Conservation (phyloP, 2,113 vertebrate genomes). For the Epinephelus moara region DNA sequence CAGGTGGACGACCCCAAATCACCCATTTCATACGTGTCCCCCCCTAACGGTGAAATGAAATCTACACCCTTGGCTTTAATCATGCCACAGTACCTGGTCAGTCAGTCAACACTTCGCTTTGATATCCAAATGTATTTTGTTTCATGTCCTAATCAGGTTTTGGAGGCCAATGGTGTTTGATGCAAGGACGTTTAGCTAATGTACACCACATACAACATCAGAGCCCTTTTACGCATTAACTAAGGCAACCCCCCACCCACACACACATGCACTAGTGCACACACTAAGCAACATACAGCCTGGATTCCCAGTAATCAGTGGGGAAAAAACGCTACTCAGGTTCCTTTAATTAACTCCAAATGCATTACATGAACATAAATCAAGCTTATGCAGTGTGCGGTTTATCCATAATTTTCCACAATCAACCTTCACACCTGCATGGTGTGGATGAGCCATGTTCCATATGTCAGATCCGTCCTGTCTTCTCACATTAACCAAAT, state of each 20-base stretch:
- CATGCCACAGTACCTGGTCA: slow-evolving; percentile 9
- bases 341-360: slow-evolving; percentile 16
- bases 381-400: background rate
- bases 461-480: background rate
- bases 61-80: no score
- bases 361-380: slow-evolving; percentile 9
- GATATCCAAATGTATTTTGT: slow-evolving; percentile 15
- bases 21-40: no score
- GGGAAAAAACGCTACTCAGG: background rate
- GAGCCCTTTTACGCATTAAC: background rate
- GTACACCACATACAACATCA: background rate
- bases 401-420: background rate
- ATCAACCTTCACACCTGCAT: background rate
- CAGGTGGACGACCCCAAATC: no score
- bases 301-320: slow-evolving; percentile 14
- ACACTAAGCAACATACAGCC: slow-evolving; percentile 1
- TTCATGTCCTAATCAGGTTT: slow-evolving; percentile 9
- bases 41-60: no score
- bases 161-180: background rate
- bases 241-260: slow-evolving; percentile 14
- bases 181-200: background rate
- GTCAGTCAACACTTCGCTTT: background rate
- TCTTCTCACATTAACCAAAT: slow-evolving; percentile 27
- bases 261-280: background rate
- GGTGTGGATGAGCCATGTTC: background rate